Conservation (phyloP, 2,113 vertebrate genomes). For the Crypturellus undulatus region DNA sequence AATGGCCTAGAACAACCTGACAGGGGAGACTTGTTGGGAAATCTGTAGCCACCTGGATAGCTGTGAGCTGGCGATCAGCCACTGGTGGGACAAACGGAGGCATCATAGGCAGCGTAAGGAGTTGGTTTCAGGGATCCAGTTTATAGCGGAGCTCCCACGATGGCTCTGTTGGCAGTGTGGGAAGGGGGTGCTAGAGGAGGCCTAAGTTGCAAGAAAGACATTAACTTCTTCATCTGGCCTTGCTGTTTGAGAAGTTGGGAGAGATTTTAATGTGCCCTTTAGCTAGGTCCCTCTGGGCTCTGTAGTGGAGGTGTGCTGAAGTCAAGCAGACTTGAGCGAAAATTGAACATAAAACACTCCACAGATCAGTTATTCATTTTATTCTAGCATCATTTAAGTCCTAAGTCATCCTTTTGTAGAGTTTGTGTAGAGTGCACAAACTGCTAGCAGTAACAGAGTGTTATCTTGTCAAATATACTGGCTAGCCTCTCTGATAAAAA, state of each 20-base stretch:
- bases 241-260: background rate
- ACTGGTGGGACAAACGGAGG: accelerated
- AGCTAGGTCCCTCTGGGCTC: background rate
- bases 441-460: background rate
- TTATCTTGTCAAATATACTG: background rate
- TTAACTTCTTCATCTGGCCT: background rate
- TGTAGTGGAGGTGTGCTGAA: background rate
- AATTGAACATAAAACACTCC: background rate
- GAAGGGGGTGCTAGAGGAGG: background rate
- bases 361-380: background rate
- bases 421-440: background rate
- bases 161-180: background rate
- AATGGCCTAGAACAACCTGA: background rate
- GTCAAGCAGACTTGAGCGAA: background rate
- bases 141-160: accelerated
- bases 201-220: background rate
- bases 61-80: background rate
- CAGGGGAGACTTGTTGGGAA: background rate
- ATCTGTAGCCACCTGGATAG: background rate
- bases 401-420: background rate
- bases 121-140: background rate
- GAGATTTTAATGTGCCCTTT: background rate
- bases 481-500: background rate
- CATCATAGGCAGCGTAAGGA: background rate
- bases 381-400: background rate